Percentiles rank a stretch among this genome's conserved stretches.
Evolutionary conservation across 2,888 invertebrate genomes (phyloP).

Genomic region (Octonoba sinensis): DNA sequence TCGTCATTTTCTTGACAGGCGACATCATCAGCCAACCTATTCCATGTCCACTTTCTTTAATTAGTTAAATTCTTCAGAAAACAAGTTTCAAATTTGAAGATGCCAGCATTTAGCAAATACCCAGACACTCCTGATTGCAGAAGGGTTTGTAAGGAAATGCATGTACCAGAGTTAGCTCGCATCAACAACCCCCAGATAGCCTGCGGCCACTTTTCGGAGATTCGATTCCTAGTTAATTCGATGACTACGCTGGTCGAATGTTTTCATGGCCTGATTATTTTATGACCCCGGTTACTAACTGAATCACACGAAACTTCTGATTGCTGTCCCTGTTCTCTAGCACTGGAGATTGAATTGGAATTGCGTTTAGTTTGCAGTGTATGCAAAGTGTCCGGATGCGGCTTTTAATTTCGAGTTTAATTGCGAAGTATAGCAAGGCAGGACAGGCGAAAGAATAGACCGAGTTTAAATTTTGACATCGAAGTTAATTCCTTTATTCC

Average conservation of each 20-base stretch:
- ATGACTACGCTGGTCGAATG: conserved; percentile 69
- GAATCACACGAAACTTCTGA: conserved; percentile 35
- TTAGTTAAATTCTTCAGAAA: conserved; percentile 34
- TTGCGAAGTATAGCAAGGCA: too few relatives aligned
- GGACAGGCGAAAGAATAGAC: too few relatives aligned
- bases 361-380: too few relatives aligned
- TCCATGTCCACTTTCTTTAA: conserved; percentile 22
- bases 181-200: conserved; percentile 10
- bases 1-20: too few relatives aligned
- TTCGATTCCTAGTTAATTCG: conserved; percentile 68
- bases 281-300: conserved; percentile 36
- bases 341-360: too few relatives aligned
- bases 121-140: conserved; percentile 6
- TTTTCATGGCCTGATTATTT: conserved; percentile 51
- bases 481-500: too few relatives aligned
- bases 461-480: too few relatives aligned
- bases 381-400: too few relatives aligned
- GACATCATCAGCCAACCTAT: too few relatives aligned
- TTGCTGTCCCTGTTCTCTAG: background rate
- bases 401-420: too few relatives aligned
- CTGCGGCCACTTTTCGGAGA: conserved; percentile 27
- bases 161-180: too few relatives aligned
- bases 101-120: conserved; percentile 43
- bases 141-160: too few relatives aligned
- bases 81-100: conserved; percentile 40